phyloP scores from a whole-genome alignment of 2,888 invertebrate species.

The Eumacrocentrus americanus region DNA sequence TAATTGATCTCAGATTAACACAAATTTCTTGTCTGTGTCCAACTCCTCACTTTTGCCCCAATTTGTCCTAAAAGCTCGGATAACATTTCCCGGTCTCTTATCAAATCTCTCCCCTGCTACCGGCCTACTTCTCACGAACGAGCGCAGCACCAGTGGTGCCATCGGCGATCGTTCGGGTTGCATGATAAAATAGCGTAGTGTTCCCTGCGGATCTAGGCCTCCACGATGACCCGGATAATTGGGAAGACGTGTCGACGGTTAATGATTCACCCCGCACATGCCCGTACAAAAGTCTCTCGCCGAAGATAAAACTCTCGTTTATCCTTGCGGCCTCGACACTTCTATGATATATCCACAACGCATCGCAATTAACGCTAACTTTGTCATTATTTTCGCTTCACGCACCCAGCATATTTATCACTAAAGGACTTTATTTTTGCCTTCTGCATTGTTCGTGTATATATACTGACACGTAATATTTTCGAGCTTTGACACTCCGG shows the following conservation, averaged over 20 bases:
- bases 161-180: slow-evolving; percentile 12
- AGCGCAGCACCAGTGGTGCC: slow-evolving; percentile 10
- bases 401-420: no score
- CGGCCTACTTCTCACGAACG: slow-evolving; percentile 15
- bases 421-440: not conserved
- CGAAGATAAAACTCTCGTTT: slow-evolving; percentile 1
- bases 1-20: no score
- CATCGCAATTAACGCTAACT: not conserved
- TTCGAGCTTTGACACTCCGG: not conserved
- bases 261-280: slow-evolving; percentile 15
- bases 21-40: no score
- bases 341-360: no score
- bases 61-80: no score
- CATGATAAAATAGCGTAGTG: slow-evolving; percentile 19
- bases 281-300: slow-evolving; percentile 8
- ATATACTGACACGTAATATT: not conserved
- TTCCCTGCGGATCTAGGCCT: slow-evolving; percentile 8
- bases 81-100: not conserved
- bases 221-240: slow-evolving; percentile 19
- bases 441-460: not conserved
- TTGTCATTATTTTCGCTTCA: no score
- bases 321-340: no score
- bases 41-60: no score
- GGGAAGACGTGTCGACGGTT: slow-evolving; percentile 24
- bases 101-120: not conserved